These are phyloP conservation scores for Patiria pectinifera DNA, from an alignment of 53 echinoderm and acorn worm species.

Conservation along the genomic window DNA sequence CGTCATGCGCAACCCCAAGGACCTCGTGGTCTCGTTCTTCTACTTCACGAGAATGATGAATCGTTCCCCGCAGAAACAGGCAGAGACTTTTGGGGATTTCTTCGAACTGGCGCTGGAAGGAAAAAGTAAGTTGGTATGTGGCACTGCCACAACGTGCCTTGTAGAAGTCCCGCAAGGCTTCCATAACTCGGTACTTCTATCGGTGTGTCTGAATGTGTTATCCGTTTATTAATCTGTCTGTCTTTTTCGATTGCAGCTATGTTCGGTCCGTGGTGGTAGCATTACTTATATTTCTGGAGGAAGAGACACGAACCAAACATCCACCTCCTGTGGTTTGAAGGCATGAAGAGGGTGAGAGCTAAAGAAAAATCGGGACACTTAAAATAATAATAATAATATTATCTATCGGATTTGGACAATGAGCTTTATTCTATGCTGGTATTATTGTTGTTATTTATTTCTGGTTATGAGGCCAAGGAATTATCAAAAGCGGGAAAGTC, in stretches of 20 bases:
- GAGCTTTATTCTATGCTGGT: too few species aligned
- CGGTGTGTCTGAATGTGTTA: too few species aligned
- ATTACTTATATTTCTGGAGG: slow-evolving; percentile 54
- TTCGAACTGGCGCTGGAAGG: background rate
- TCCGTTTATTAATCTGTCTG: too few species aligned
- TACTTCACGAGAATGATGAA: slow-evolving; percentile 20
- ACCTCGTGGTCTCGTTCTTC: slow-evolving; percentile 40
- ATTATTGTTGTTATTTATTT: too few species aligned
- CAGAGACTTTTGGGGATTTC: background rate
- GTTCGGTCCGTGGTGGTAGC: slow-evolving; percentile 26
- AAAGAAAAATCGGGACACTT: too few species aligned
- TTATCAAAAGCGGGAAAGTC: too few species aligned
- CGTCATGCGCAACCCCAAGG: slow-evolving; percentile 58
- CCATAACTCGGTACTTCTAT: too few species aligned
- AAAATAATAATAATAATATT: too few species aligned
- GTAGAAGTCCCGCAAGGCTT: background rate
- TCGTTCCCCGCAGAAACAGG: background rate
- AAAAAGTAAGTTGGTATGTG: background rate
- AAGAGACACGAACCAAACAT: slow-evolving; percentile 50
- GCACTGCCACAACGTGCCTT: background rate
- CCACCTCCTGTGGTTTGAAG: slow-evolving; percentile 33
- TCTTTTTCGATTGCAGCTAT: too few species aligned
- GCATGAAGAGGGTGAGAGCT: slow-evolving; percentile 12
- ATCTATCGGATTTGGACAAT: too few species aligned
- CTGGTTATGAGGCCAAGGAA: too few species aligned